Percentiles rank a stretch among this genome's conserved stretches.
phyloP scores from a whole-genome alignment of 2,888 invertebrate genomes.

The Cremastinae sp. region DNA sequence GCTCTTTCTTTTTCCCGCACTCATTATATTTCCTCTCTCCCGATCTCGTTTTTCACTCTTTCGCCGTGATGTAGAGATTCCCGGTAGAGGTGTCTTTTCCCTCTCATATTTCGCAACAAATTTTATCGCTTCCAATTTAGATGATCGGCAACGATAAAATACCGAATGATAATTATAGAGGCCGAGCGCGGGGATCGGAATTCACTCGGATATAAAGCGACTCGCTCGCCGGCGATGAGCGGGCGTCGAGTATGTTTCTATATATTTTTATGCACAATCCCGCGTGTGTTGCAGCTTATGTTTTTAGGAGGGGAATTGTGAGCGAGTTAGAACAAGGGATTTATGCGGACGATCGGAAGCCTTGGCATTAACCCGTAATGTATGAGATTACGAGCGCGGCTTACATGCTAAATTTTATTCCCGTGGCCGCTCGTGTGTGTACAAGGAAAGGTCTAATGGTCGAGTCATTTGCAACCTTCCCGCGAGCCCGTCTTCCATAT shows the following conservation, averaged over 20 bases:
- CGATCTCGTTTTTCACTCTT: background rate
- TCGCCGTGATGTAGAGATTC: constrained; percentile 11
- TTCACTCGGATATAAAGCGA: constrained; percentile 24
- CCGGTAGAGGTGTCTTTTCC: constrained; percentile 29
- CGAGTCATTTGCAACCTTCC: constrained; percentile 55
- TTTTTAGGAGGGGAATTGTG: constrained; percentile 16
- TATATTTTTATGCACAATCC: background rate
- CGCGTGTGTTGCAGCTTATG: background rate
- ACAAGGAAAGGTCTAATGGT: constrained; percentile 48
- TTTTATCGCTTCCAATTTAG: constrained; percentile 57
- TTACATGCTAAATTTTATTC: constrained; percentile 55
- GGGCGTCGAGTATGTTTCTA: constrained; percentile 7
- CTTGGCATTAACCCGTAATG: constrained; percentile 74
- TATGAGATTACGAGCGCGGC: constrained; percentile 70
- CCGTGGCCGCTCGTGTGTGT: constrained; percentile 11
- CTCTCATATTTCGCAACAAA: constrained; percentile 47
- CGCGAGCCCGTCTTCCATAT: constrained; percentile 14
- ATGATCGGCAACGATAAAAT: constrained; percentile 58
- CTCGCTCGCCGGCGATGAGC: too few species aligned
- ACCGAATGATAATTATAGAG: constrained; percentile 58
- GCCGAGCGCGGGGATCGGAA: constrained; percentile 48
- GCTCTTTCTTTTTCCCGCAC: too few species aligned
- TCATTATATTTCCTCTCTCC: background rate
- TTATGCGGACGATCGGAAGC: constrained; percentile 69
- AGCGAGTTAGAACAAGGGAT: constrained; percentile 66